These are phyloP conservation scores for Idaea straminata DNA, from an alignment of 2,888 invertebrate species.

Conservation along the genomic window DNA sequence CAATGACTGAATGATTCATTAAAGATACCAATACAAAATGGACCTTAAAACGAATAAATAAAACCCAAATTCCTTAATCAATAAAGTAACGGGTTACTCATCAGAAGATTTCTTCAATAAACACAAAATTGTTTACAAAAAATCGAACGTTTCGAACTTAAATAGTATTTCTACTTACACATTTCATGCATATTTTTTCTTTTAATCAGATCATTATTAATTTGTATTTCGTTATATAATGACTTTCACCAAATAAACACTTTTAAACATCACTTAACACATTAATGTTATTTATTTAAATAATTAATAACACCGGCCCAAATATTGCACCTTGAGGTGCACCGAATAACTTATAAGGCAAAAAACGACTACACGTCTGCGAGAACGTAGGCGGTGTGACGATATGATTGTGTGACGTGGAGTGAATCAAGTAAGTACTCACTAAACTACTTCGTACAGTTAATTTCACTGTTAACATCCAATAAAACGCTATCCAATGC, in stretches of 20 bases:
- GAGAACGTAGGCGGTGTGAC: constrained; percentile 68
- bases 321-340: constrained; percentile 48
- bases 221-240: constrained; percentile 10
- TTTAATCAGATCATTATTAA: constrained; percentile 41
- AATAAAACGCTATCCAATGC: constrained; percentile 52
- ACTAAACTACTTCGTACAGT: constrained; percentile 43
- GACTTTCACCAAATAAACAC: constrained; percentile 36
- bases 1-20: constrained; percentile 28
- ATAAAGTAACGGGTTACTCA: constrained; percentile 16
- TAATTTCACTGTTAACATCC: constrained; percentile 35
- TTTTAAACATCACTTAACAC: constrained; percentile 20
- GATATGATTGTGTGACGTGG: constrained; percentile 61
- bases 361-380: constrained; percentile 65
- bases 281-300: constrained; percentile 10
- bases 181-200: constrained; percentile 60
- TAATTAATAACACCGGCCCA: constrained; percentile 35
- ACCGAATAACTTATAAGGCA: constrained; percentile 50
- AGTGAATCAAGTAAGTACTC: constrained; percentile 54
- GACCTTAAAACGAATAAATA: constrained; percentile 17
- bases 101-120: constrained; percentile 18
- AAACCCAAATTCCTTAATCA: constrained; percentile 20
- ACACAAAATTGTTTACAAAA: constrained; percentile 23
- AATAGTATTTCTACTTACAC: constrained; percentile 59
- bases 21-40: constrained; percentile 16
- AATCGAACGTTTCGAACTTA: constrained; percentile 5